Evolutionary conservation across 92 coral and sea anemone genomes (phyloP).

Genomic region (Palythoa caribaeorum): DNA sequence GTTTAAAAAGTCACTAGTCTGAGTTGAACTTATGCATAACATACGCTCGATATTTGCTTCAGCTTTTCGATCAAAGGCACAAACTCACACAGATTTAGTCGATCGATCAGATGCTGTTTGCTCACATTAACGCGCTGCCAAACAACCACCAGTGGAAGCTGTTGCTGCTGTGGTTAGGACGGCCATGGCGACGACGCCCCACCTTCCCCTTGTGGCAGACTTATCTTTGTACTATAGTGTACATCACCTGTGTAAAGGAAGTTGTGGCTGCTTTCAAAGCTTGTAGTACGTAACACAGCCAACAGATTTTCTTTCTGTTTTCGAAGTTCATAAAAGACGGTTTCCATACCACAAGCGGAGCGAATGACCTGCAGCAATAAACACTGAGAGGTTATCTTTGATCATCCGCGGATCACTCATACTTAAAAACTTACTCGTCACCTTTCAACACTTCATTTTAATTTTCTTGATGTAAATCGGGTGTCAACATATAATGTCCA

Average conservation of each 20-base stretch:
- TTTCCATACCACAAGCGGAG: conserved; percentile 12
- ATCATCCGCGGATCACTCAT: background rate
- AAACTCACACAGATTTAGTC: background rate
- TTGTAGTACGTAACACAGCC: background rate
- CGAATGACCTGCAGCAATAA: conserved; percentile 24
- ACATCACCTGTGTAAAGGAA: background rate
- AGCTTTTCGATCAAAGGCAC: background rate
- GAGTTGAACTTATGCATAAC: background rate
- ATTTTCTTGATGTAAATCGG: background rate
- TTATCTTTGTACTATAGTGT: background rate
- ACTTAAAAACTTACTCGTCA: background rate
- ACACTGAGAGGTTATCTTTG: conserved; percentile 30
- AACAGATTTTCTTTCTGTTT: background rate
- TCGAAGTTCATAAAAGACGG: background rate
- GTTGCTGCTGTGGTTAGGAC: background rate
- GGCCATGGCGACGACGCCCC: conserved; percentile 9
- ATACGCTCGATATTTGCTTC: background rate
- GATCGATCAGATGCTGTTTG: background rate
- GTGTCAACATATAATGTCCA: conserved; percentile 14
- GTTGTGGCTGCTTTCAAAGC: background rate
- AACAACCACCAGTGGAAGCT: background rate
- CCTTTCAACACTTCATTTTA: background rate
- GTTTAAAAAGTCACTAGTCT: conserved; percentile 3
- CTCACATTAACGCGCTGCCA: background rate
- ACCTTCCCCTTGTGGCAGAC: background rate